Base-by-base conservation (phyloP, 1,140 invertebrate genomes). In the Himalopsyche phryganea region DNA sequence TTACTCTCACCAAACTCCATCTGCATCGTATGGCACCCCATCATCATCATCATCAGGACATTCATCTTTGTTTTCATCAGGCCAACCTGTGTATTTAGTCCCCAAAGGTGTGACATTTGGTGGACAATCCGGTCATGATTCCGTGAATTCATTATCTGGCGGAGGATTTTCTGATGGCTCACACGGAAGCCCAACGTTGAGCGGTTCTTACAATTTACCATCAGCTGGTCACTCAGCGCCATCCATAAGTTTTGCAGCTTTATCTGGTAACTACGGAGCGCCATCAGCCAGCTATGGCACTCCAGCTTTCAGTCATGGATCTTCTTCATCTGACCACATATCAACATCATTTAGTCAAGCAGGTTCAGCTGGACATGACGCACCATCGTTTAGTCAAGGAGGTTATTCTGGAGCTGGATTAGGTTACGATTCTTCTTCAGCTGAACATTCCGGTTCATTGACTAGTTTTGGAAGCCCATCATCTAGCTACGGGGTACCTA, bases 181-280 rank as follows among this genome's bases (percentile, higher is more conserved):
- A 13, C 61, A 64, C 11, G 61, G 61, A 36, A 64, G 61, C 40
- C 56, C 53, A 14, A 60, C 61, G 6, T 20, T 64, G 18, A 60
- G 46, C 15, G 61, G 61, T 35, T 59, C 57, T 20, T 64, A 51
- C 50, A 46, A 60, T 36, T 40, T 64, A 32, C 61, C 61, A 28
- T 64, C 61, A 42, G 52, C 61, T 9, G 61, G 61, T 1, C 61
- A 64, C 36, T 46, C 61, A n/a, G 61, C 61, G 17, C 53, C 61
- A 13, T 42, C 61, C 4, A 46, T 57, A 13, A 60, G 49, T 23
- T 64, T 64, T 46, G 46, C 40, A n/a, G 35, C 57, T 42, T 49
- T 48, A 1, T 35, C 18, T 10, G 54, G 47, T 28, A 41, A 46
- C 15, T 58, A 52, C 28, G 57, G 36, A 38, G 20, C 51, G 10